Base-by-base conservation (phyloP, 2,888 invertebrate species). In the Sphecodes monilicornis region DNA sequence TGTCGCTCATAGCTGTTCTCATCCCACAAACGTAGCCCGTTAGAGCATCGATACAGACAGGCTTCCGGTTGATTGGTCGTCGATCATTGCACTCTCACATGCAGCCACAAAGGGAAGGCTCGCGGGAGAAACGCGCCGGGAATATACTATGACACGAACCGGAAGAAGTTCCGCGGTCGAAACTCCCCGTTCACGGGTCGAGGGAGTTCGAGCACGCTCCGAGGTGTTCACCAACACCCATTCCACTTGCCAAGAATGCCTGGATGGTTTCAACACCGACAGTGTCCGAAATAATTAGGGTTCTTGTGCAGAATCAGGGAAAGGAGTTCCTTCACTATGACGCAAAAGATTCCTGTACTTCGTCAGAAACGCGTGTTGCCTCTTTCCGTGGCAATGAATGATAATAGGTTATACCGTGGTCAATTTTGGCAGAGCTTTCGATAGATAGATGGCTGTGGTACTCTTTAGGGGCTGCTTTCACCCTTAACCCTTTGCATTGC, bases 111-210 rank as follows among this genome's bases (percentile, higher is more conserved):
- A 78, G 73, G 75, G 66, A 85, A 84, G 72, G 76, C 26, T 39
- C 32, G 73, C 46, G 66, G 79, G 82, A 76, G 80, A 87, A 90
- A 90, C 92, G 89, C 88, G 90, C 80, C 89, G 81, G 82, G 92
- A 92, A 93, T 93, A 92, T 91, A 82, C 89, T 91, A 92, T 90
- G 88, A 87, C 82, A 88, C 84, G 78, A 80, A 88, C 92, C 93
- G 93, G 92, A 93, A 93, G 91, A 92, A 92, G 91, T 91, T 93
- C 90, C 91, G 90, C 90, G 88, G 86, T 87, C 80, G 88, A 84
- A 85, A 73, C 43, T 18, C 41, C 54, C 36, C 54, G 46, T 66
- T 82, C 69, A 70, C 74, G 69, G 77, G 29, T 83, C 73, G 73
- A 73, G 39, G 57, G 60, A 75, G 73, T 75, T 76, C 29, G 50